Evolutionary conservation across 2,888 invertebrate species (phyloP).

Genomic region (Oligia latruncula): DNA sequence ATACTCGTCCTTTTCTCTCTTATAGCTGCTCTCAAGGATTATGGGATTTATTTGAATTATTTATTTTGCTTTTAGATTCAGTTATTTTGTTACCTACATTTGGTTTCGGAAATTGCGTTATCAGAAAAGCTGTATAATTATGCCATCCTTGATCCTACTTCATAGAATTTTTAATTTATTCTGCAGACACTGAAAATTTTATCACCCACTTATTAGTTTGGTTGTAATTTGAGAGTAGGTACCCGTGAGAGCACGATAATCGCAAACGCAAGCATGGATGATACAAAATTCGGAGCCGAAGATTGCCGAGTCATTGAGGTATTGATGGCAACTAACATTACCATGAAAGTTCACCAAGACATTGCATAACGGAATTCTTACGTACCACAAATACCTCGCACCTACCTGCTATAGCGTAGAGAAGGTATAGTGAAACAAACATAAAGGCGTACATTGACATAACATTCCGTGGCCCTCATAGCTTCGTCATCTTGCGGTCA

Average conservation of each 20-base stretch:
- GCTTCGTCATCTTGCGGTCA: constrained; percentile 61
- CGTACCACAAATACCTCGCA: constrained; percentile 5
- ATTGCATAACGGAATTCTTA: constrained; percentile 47
- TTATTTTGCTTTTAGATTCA: not conserved
- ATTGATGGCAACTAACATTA: constrained; percentile 28
- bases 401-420: constrained; percentile 14
- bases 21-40: constrained; percentile 30
- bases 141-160: not conserved
- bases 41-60: constrained; percentile 11
- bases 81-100: not conserved
- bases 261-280: not conserved
- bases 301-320: constrained; percentile 21
- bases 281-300: not conserved
- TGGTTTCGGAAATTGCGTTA: too few species aligned
- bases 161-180: not conserved
- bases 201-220: not conserved
- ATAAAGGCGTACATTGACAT: constrained; percentile 37
- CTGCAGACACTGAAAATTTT: not conserved
- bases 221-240: not conserved
- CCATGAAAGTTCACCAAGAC: constrained; percentile 15
- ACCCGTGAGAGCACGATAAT: not conserved
- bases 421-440: constrained; percentile 22
- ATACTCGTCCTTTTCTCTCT: constrained; percentile 42
- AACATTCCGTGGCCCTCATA: constrained; percentile 39
- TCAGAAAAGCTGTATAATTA: not conserved